Conservation (phyloP, 2,888 invertebrate species). For the Tiliacea aurago region DNA sequence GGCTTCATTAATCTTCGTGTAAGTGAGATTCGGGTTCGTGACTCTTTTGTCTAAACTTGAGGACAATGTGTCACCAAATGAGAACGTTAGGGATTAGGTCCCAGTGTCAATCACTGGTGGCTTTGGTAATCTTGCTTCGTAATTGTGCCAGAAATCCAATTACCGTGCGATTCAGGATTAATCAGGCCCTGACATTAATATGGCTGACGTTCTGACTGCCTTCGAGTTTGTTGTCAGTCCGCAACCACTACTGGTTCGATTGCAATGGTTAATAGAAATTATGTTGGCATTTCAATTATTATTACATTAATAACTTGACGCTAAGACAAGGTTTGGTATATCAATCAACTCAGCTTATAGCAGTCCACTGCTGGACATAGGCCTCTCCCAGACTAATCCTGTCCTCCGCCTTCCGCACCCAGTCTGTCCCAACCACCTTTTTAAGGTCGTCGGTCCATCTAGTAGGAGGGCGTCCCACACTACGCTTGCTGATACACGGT, state of each 20-base stretch:
- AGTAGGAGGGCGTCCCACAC: too few relatives aligned
- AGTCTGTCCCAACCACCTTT: too few relatives aligned
- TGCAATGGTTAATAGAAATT: constrained; percentile 3
- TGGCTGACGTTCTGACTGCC: constrained; percentile 49
- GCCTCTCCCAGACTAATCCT: too few relatives aligned
- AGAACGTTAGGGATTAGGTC: constrained; percentile 76
- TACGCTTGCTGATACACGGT: too few relatives aligned
- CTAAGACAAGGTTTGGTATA: background rate
- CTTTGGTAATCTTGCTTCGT: constrained; percentile 80
- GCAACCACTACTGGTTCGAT: constrained; percentile 1
- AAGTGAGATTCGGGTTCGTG: constrained; percentile 20
- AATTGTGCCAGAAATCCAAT: constrained; percentile 80
- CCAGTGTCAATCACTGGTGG: constrained; percentile 80
- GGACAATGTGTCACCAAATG: constrained; percentile 67
- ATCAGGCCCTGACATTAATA: constrained; percentile 61
- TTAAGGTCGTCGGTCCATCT: too few relatives aligned
- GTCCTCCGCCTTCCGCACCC: too few relatives aligned
- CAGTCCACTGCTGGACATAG: too few relatives aligned
- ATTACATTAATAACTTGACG: constrained; percentile 6
- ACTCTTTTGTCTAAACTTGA: constrained; percentile 44
- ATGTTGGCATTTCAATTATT: constrained; percentile 18
- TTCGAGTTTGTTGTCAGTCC: constrained; percentile 15
- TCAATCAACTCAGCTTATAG: too few relatives aligned
- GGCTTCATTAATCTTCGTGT: constrained; percentile 50
- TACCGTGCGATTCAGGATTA: constrained; percentile 67